Conservation (phyloP, 2,797 vertebrate species). For the Novumbra hubbsi region DNA sequence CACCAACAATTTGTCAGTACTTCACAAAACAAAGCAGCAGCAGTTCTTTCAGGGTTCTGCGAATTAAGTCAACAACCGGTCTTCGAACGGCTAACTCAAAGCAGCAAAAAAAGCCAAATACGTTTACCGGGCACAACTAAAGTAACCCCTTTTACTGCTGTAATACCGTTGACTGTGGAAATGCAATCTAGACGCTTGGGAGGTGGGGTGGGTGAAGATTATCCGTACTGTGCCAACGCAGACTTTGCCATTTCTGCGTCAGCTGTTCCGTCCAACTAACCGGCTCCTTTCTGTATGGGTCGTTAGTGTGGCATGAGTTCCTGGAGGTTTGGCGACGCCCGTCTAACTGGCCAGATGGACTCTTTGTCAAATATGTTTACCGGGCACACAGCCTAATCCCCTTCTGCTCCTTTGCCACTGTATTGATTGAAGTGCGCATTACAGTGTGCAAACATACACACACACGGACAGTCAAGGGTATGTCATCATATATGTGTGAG, state of each 20-base stretch:
- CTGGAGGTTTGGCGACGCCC: slow-evolving; percentile 19
- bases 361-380: slow-evolving; percentile 61
- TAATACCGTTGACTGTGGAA: slow-evolving; percentile 10
- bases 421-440: not conserved
- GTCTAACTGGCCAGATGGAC: slow-evolving; percentile 53
- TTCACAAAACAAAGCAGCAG: not conserved
- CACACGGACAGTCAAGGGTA: not conserved
- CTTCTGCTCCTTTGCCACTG: not conserved
- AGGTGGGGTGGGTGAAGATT: not conserved
- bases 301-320: slow-evolving; percentile 53
- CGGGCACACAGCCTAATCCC: slow-evolving; percentile 35
- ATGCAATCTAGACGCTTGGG: slow-evolving; percentile 8
- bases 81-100: not conserved
- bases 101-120: slow-evolving; percentile 8
- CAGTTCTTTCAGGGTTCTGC: slow-evolving; percentile 22
- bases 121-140: slow-evolving; percentile 20
- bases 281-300: slow-evolving; percentile 59
- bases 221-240: slow-evolving; percentile 12
- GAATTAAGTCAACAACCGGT: slow-evolving; percentile 21
- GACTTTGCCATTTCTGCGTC: slow-evolving; percentile 34
- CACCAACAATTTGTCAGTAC: slow-evolving; percentile 33
- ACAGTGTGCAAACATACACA: not conserved
- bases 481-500: not conserved
- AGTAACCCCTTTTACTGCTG: not conserved
- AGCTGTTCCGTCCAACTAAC: slow-evolving; percentile 43